Percentiles rank a stretch among this genome's conserved stretches.
These are phyloP conservation scores for Abrostola triplasia DNA, from an alignment of 2,888 invertebrate species.

Conservation along the genomic window DNA sequence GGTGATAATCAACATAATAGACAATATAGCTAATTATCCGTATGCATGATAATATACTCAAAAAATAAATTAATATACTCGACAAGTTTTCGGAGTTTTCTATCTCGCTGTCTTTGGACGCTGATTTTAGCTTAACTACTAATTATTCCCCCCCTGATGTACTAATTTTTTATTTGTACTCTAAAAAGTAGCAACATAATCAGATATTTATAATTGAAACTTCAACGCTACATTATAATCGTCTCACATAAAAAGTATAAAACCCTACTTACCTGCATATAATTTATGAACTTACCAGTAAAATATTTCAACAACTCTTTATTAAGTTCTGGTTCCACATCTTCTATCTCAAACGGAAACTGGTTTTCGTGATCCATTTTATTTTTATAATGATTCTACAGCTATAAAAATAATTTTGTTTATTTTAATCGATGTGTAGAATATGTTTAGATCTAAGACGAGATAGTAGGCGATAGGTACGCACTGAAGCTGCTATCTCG, in stretches of 20 bases:
- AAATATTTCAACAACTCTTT: constrained; percentile 89
- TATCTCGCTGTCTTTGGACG: too few species aligned
- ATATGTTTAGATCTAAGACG: constrained; percentile 3
- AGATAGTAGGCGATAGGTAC: background rate
- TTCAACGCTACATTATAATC: background rate
- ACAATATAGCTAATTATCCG: too few species aligned
- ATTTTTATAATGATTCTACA: constrained; percentile 2
- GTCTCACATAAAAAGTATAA: background rate
- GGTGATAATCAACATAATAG: too few species aligned
- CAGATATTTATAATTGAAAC: too few species aligned
- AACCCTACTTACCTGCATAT: background rate
- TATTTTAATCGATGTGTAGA: constrained; percentile 11
- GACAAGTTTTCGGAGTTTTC: too few species aligned
- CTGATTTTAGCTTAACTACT: too few species aligned
- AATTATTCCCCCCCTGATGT: too few species aligned
- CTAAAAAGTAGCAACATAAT: too few species aligned
- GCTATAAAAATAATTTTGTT: constrained; percentile 8
- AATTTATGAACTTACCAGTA: constrained; percentile 83
- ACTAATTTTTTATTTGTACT: too few species aligned
- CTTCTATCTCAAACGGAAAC: constrained; percentile 89
- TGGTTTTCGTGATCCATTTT: constrained; percentile 73
- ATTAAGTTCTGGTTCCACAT: constrained; percentile 87
- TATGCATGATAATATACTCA: too few species aligned
- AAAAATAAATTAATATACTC: too few species aligned
- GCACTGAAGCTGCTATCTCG: constrained; percentile 32